These are phyloP conservation scores for Ophioderma brevispina DNA, from an alignment of 35 echinoderm and acorn worm species.

Conservation along the genomic window DNA sequence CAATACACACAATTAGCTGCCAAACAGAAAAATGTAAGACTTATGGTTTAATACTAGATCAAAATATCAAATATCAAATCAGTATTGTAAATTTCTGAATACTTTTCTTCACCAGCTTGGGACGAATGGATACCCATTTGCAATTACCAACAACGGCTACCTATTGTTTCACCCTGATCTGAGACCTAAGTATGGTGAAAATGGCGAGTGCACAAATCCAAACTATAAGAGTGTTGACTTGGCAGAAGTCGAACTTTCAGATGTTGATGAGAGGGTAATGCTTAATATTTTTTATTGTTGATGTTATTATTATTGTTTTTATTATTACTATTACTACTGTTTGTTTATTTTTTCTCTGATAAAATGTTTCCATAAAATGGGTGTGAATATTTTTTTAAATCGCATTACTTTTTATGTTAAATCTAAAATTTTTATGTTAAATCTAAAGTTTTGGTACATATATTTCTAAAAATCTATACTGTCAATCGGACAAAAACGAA, in stretches of 20 bases:
- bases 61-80: neutral
- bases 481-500: too few relatives aligned
- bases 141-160: slow-evolving; percentile 90
- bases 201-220: slow-evolving; percentile 42
- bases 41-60: neutral
- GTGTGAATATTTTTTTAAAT: too few relatives aligned
- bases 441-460: too few relatives aligned
- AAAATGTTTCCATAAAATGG: too few relatives aligned
- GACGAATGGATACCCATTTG: slow-evolving; percentile 84
- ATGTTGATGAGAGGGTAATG: slow-evolving; percentile 64
- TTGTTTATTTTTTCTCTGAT: too few relatives aligned
- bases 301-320: too few relatives aligned
- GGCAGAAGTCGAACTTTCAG: slow-evolving; percentile 77
- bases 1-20: too few relatives aligned
- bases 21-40: neutral
- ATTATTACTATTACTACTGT: too few relatives aligned
- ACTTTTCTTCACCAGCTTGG: slow-evolving; percentile 58
- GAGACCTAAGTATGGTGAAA: slow-evolving; percentile 24
- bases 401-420: too few relatives aligned
- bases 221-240: slow-evolving; percentile 88
- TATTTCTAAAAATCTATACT: too few relatives aligned
- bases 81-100: neutral
- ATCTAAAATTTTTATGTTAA: too few relatives aligned
- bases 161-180: slow-evolving; percentile 78
- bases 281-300: too few relatives aligned